A percentile compares a stretch with the other conserved stretches of the same genome.
Conservation (phyloP, 23 tunicate species). For the Halocynthia roretzi region DNA sequence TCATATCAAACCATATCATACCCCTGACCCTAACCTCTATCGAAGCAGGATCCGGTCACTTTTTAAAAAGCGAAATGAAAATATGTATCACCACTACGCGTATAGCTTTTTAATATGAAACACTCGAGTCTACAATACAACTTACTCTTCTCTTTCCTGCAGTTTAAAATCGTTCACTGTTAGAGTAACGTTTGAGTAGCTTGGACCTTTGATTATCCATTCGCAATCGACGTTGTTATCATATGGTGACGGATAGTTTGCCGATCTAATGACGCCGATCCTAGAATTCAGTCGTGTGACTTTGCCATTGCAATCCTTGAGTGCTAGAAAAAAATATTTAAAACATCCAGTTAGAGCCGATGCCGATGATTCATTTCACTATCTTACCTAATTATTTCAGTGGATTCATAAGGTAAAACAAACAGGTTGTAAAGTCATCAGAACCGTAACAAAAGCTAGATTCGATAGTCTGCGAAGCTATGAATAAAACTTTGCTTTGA, state of each 20-base stretch:
- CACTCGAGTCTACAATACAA: neutral
- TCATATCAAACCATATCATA: no score
- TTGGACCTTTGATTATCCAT: slow-evolving; percentile 16
- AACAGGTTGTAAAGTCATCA: no score
- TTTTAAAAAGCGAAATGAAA: no score
- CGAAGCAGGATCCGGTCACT: neutral
- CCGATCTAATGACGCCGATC: neutral
- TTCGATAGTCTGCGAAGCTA: no score
- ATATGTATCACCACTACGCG: no score
- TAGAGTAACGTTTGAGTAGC: slow-evolving; percentile 5
- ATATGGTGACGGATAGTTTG: neutral
- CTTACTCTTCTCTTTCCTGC: slow-evolving; percentile 1
- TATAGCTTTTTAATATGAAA: neutral
- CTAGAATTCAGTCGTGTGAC: neutral
- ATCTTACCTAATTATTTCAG: no score
- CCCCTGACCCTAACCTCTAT: slow-evolving; percentile 2
- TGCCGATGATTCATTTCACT: neutral
- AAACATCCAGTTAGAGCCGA: neutral
- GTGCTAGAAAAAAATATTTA: neutral
- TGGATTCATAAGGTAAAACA: no score
- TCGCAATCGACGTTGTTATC: slow-evolving; percentile 1
- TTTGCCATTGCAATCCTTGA: slow-evolving; percentile 7
- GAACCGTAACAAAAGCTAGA: no score
- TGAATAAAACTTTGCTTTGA: neutral
- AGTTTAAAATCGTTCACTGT: slow-evolving; percentile 5